phyloP scores from a whole-genome alignment of 2,888 invertebrate species.

The Pristionchus arcanus region DNA sequence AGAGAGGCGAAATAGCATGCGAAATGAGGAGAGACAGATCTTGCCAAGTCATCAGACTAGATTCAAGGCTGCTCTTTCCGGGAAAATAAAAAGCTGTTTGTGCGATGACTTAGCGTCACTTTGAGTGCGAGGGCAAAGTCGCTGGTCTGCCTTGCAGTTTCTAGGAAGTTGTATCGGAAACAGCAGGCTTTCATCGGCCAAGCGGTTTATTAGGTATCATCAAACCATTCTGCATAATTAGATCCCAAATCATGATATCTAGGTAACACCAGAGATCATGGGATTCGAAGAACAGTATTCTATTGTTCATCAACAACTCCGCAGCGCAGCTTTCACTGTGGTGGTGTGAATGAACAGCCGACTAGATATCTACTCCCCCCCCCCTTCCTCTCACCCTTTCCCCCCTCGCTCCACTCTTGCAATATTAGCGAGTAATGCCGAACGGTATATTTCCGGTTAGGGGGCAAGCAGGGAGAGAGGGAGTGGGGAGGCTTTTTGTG shows the following conservation, averaged over 20 bases:
- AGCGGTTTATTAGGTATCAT: neutral
- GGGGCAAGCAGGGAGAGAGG: neutral
- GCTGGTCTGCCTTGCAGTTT: neutral
- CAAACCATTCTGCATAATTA: too few relatives aligned
- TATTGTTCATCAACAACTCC: neutral
- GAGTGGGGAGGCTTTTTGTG: conserved; percentile 23
- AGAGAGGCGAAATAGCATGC: too few relatives aligned
- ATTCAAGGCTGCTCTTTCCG: neutral
- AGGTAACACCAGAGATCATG: neutral
- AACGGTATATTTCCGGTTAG: conserved; percentile 48
- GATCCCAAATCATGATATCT: too few relatives aligned
- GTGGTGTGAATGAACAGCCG: neutral
- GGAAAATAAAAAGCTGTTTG: neutral
- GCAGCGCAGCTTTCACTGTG: neutral
- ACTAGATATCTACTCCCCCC: neutral
- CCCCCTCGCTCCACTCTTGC: conserved; percentile 32
- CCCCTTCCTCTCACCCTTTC: neutral
- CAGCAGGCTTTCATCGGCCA: neutral
- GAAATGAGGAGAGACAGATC: neutral
- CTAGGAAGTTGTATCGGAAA: neutral
- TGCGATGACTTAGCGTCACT: neutral
- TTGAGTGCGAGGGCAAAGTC: conserved; percentile 6
- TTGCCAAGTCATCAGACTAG: neutral
- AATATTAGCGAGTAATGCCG: conserved; percentile 43
- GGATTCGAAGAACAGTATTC: neutral